phyloP scores from a whole-genome alignment of 1,140 invertebrate genomes.

The Pentalonia nigronervosa region DNA sequence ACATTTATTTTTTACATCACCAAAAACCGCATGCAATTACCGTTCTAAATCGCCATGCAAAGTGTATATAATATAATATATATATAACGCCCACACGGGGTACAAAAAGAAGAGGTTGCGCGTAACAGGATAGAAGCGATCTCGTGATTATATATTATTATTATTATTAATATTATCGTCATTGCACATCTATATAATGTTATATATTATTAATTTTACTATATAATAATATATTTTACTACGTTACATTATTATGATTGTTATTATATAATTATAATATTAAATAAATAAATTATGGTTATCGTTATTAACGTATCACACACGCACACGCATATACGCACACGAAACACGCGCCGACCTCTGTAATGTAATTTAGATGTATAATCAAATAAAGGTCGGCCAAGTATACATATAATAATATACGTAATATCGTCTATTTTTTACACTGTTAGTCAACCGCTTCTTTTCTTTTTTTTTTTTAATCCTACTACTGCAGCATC shows the following conservation, averaged over 20 bases:
- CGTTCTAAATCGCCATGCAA: conserved; percentile 57
- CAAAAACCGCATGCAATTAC: conserved; percentile 57
- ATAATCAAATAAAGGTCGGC: background rate
- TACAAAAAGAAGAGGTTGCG: conserved; percentile 43
- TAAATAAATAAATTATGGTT: background rate
- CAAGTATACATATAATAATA: conserved; percentile 5
- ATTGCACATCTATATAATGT: background rate
- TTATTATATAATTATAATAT: background rate
- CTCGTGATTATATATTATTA: background rate
- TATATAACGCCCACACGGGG: background rate
- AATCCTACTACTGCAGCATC: conserved; percentile 52
- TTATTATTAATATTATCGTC: background rate
- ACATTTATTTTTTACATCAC: conserved; percentile 48
- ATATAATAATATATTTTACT: background rate
- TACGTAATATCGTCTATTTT: conserved; percentile 14
- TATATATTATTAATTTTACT: background rate
- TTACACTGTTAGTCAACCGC: conserved; percentile 34
- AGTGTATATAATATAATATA: conserved; percentile 39
- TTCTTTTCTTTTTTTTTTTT: conserved; percentile 33
- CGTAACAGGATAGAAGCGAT: conserved; percentile 12
- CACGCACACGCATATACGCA: background rate
- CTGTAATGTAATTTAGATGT: background rate
- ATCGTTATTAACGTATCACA: conserved; percentile 5
- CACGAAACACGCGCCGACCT: background rate
- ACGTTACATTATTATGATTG: background rate